Evolutionary conservation across 2,888 invertebrate genomes (phyloP), one percentile per base, ranked within the genome.

Genomic region (Caenorhabditis japonica): DNA sequence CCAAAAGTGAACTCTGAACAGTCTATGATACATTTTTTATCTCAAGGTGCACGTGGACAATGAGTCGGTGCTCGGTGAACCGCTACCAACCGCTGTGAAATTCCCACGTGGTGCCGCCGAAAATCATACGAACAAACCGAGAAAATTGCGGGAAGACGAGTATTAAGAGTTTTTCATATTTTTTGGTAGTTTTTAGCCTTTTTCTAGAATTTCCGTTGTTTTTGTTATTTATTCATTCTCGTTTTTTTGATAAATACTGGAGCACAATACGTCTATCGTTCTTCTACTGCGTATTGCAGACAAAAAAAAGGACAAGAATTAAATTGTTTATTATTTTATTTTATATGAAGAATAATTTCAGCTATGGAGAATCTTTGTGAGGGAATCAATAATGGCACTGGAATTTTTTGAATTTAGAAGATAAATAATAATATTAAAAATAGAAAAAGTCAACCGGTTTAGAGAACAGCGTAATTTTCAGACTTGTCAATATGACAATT

Each of bases 131-230:
- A 76, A 58, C 34, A 77, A 79, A 47, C 86, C 86, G 17, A 55
- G 85, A 51, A 81, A 84, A 51, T 75, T 87, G 17, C 76, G 72
- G 17, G 60, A 70, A 27, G 79, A 81, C 19, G 86, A 86, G 71
- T 86, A 62, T 73, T 86, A 61, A 69, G 12, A 12, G 1, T 10
- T 41, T 27, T 21, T 41, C 13, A 36, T n/a, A 10, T 17, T 17
- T 13, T 36, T 25, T 19, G n/a, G n/a, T 41, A 15, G 36, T 52
- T 19, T 36, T 21, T 13, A 33, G 41, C 12, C 15, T 56, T 41
- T 10, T 17, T 58, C 12, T 44, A 2, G n/a, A 19, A 23, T 53
- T 34, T n/a, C n/a, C n/a, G 36, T 58, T 25, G 56, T 36, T 43
- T 62, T 30, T 39, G 30, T 7, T 10, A 30, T 30, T 30, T 30